Base-by-base conservation (phyloP, 1,140 invertebrate genomes). In the Lepidurus arcticus region DNA sequence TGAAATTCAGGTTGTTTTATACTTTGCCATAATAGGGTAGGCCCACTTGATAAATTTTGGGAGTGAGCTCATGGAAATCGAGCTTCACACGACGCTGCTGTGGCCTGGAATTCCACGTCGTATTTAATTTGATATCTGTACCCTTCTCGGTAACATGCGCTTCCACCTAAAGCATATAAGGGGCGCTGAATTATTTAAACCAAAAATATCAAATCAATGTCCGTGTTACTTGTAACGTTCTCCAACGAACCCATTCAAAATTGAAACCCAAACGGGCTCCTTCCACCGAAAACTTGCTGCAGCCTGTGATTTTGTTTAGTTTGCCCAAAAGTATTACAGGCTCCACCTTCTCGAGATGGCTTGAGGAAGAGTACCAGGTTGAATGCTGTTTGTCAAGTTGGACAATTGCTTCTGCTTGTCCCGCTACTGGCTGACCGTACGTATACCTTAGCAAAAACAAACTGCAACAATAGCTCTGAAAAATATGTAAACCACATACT, bases 401-500 rank as follows among this genome's bases (percentile, higher is more conserved):
- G 84, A 81, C 42, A 88, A 65, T 65, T 13, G 74, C 7, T 85
- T 79, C n/a, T 86, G 82, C 44, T 82, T 84, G 6, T 91, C 91
- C 53, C 78, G 90, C 87, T 7, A 92, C 91, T 1, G 90, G 90
- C 82, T 92, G 90, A 7, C 91, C 90, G 83, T 92, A 92, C 6
- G 90, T 91, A 80, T 92, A 92, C 78, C 91, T 92, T 79, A 43
- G 80, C 76, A 80, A 74, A 74, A 16, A 53, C 77, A 73, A 75
- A 26, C 10, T 44, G 9, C 13, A 65, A 21, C 21, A 11, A 65
- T 21, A 7, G 16, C 21, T 21, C 44, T 42, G 42, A 10, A 7
- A 42, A 42, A 16, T 81, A 16, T 26, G 34, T 8, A 65, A 79
- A 43, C 26, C 42, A 84, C 84, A 85, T 85, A 90, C 89, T 87